Percentiles rank a stretch among this genome's conserved stretches.
phyloP scores from a whole-genome alignment of 2,888 invertebrate species.

The Aspidiotus destructor region DNA sequence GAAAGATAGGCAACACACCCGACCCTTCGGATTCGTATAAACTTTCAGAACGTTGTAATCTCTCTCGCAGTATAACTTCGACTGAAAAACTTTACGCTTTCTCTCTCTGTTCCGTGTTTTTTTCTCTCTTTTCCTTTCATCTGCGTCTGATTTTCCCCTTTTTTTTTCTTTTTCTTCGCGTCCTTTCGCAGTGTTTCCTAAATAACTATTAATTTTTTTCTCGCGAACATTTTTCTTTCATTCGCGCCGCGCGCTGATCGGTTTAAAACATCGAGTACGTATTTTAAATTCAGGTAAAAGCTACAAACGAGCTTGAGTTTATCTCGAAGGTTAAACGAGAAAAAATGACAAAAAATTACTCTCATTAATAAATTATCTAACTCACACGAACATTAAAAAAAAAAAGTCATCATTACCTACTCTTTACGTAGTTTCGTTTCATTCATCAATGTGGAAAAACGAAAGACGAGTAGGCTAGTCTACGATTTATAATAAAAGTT shows the following conservation, averaged over 20 bases:
- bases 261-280: no score
- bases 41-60: constrained; percentile 33
- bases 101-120: constrained; percentile 28
- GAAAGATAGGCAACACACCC: constrained; percentile 19
- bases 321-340: no score
- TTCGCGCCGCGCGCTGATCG: neutral
- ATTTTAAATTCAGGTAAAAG: no score
- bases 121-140: constrained; percentile 27
- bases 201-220: constrained; percentile 25
- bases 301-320: no score
- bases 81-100: constrained; percentile 31
- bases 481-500: no score
- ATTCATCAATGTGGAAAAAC: no score
- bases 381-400: no score
- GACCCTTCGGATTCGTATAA: constrained; percentile 28
- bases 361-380: no score
- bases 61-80: constrained; percentile 31
- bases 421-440: no score
- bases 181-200: constrained; percentile 30
- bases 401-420: no score
- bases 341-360: no score
- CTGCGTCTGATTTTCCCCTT: constrained; percentile 29
- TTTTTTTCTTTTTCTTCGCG: constrained; percentile 3
- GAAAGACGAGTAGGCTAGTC: no score
- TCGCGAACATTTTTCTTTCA: neutral